Conservation (phyloP, 2,888 invertebrate species). For the Watsonalla cultraria region DNA sequence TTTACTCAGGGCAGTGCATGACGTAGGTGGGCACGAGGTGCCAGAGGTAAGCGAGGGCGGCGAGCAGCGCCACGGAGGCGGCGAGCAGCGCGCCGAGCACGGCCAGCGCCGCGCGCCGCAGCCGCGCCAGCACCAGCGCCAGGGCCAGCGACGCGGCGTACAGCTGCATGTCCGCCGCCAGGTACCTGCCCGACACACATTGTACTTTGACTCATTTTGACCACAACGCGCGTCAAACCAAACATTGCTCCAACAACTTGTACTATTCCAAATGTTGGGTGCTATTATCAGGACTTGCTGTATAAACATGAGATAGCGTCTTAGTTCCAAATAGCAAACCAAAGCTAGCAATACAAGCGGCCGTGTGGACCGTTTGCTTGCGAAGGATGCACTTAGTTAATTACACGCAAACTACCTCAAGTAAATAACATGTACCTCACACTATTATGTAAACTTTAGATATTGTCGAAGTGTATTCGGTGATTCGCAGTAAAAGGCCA, state of each 20-base stretch:
- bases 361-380: neutral
- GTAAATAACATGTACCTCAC: too few relatives aligned
- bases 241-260: neutral
- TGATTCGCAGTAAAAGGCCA: too few relatives aligned
- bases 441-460: too few relatives aligned
- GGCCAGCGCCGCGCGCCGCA: constrained; percentile 40
- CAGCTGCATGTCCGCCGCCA: constrained; percentile 71
- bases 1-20: constrained; percentile 65
- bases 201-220: neutral
- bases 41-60: constrained; percentile 52
- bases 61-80: constrained; percentile 29
- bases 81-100: constrained; percentile 37
- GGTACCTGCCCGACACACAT: constrained; percentile 43
- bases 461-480: too few relatives aligned
- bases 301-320: too few relatives aligned
- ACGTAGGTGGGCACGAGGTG: constrained; percentile 56
- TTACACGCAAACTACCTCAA: neutral
- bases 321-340: too few relatives aligned
- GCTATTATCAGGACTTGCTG: too few relatives aligned
- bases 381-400: neutral
- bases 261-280: too few relatives aligned
- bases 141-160: constrained; percentile 50
- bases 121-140: constrained; percentile 46
- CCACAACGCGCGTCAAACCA: neutral
- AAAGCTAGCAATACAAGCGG: too few relatives aligned